phyloP scores from a whole-genome alignment of 2,888 invertebrate genomes.

The Petrophora chlorosata region DNA sequence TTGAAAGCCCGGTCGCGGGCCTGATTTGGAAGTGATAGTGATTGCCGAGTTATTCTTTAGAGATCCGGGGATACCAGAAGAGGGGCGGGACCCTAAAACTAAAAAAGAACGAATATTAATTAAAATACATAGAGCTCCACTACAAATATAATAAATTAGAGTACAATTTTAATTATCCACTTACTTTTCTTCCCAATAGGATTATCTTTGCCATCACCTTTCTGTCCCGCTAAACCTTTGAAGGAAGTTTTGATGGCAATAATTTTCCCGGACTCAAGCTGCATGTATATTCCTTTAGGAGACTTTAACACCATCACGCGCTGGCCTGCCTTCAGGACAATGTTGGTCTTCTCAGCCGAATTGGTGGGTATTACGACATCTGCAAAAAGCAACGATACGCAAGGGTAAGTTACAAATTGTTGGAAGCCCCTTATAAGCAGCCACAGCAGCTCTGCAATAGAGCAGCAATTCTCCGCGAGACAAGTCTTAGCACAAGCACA shows the following conservation, averaged over 20 bases:
- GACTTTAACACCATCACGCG: constrained; percentile 97
- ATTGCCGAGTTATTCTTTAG: constrained; percentile 85
- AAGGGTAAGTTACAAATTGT: no score
- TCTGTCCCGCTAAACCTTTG: constrained; percentile 83
- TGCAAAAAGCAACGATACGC: no score
- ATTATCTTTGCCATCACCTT: constrained; percentile 66
- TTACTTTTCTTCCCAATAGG: constrained; percentile 76
- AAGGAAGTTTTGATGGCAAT: constrained; percentile 94
- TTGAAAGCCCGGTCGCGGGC: constrained; percentile 64
- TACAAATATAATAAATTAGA: neutral
- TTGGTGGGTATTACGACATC: constrained; percentile 97
- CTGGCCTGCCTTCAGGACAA: constrained; percentile 96
- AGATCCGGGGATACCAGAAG: constrained; percentile 73
- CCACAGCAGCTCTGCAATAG: no score
- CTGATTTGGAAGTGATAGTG: constrained; percentile 82
- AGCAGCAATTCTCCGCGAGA: no score
- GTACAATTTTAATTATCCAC: constrained; percentile 4
- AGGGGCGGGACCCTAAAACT: constrained; percentile 71
- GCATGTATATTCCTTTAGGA: constrained; percentile 98
- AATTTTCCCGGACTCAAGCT: constrained; percentile 96
- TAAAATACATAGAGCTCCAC: neutral
- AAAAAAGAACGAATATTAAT: constrained; percentile 32
- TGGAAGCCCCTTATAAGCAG: no score
- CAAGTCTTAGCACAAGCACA: no score
- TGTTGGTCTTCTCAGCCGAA: constrained; percentile 94